These are phyloP conservation scores for Triplophysa yarkandensis DNA, from an alignment of 2,797 vertebrate species.

Conservation along the genomic window DNA sequence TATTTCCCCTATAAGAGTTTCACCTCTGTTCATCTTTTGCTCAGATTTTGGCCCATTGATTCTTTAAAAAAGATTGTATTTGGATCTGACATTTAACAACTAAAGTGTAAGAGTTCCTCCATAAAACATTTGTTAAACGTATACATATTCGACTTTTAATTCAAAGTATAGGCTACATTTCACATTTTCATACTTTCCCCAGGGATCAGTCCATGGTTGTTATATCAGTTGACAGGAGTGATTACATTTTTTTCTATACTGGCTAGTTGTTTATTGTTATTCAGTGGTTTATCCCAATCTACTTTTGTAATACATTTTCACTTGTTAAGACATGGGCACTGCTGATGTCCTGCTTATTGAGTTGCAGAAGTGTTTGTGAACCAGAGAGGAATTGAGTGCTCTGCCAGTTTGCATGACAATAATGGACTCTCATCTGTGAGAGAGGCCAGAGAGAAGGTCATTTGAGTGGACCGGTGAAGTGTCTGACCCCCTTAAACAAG, in stretches of 20 bases:
- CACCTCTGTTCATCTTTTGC: constrained; percentile 43
- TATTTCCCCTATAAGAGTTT: constrained; percentile 56
- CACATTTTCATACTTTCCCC: too few species aligned
- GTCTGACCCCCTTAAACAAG: constrained; percentile 43
- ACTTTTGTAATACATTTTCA: not conserved
- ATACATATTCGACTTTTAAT: too few species aligned
- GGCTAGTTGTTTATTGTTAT: not conserved
- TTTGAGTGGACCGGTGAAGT: constrained; percentile 6
- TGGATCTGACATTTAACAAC: not conserved
- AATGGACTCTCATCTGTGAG: constrained; percentile 51
- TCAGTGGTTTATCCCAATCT: not conserved
- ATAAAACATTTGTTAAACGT: not conserved
- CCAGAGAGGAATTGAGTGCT: constrained; percentile 37
- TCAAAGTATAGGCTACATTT: not conserved
- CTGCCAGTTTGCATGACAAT: constrained; percentile 48
- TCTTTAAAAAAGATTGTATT: not conserved
- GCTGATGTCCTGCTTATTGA: constrained; percentile 47
- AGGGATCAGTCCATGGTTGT: too few species aligned
- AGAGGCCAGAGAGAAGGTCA: constrained; percentile 31
- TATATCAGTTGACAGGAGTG: too few species aligned
- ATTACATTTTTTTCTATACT: too few species aligned
- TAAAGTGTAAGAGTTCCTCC: not conserved
- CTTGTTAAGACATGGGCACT: constrained; percentile 25
- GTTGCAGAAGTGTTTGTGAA: constrained; percentile 50
- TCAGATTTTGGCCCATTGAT: not conserved